Evolutionary conservation across 2,888 invertebrate species (phyloP).

Genomic region (Euplagia quadripunctaria): DNA sequence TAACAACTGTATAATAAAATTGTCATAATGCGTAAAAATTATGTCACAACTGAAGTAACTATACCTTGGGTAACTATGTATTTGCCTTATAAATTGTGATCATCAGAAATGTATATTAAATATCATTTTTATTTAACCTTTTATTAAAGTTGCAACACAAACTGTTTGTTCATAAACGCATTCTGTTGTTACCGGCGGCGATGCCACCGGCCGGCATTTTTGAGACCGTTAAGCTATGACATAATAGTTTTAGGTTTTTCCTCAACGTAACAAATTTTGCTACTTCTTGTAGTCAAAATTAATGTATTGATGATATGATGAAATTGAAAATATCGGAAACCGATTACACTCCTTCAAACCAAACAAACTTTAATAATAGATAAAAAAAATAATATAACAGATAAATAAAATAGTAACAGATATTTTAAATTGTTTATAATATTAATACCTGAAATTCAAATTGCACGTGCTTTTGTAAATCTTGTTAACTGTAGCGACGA

Average conservation of each 20-base stretch:
- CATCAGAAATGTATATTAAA: not conserved
- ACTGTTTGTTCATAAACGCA: conserved; percentile 12
- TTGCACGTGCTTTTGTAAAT: not conserved
- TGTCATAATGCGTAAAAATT: conserved; percentile 17
- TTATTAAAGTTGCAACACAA: not conserved
- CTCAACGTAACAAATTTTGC: not conserved
- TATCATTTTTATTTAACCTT: not conserved
- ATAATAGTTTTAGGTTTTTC: conserved; percentile 14
- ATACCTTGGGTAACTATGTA: not conserved
- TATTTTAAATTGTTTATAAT: not conserved
- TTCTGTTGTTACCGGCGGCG: conserved; percentile 10
- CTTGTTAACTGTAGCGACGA: conserved; percentile 13
- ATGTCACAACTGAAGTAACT: not conserved
- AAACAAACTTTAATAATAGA: not conserved
- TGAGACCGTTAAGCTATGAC: not conserved
- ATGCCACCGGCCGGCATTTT: conserved; percentile 25
- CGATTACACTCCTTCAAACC: not conserved
- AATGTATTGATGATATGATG: too few relatives aligned
- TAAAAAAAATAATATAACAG: not conserved
- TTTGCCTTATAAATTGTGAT: not conserved
- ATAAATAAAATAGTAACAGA: not conserved
- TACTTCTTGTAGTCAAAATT: not conserved
- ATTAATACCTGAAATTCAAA: not conserved
- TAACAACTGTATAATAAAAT: not conserved
- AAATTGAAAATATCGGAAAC: too few relatives aligned